Percentiles rank a stretch among this genome's conserved stretches.
phyloP scores from a whole-genome alignment of 2,113 vertebrate genomes.

The Pterocles burchelli region DNA sequence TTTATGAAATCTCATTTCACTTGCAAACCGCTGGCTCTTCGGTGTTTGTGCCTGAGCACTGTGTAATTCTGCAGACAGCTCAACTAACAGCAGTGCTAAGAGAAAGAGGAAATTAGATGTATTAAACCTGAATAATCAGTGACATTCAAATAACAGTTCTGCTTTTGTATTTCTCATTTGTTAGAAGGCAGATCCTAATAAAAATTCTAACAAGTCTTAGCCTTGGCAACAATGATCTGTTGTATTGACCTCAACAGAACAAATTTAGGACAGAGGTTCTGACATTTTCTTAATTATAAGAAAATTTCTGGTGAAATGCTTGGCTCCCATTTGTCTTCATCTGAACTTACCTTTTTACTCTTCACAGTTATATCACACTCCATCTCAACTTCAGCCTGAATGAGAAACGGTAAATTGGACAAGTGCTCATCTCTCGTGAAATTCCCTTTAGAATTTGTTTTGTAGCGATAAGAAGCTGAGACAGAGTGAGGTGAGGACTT shows the following conservation, averaged over 20 bases:
- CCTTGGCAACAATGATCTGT: conserved; percentile 28
- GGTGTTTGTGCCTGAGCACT: conserved; percentile 17
- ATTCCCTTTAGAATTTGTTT: neutral
- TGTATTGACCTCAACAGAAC: neutral
- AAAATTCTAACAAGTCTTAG: conserved; percentile 28
- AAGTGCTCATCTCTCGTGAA: neutral
- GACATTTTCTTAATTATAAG: conserved; percentile 33
- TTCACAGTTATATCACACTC: neutral
- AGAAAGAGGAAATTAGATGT: conserved; percentile 20
- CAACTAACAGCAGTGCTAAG: neutral
- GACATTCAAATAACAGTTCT: conserved; percentile 44
- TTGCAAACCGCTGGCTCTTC: conserved; percentile 34
- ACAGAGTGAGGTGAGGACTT: neutral
- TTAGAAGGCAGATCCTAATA: conserved; percentile 16
- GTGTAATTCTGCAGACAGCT: conserved; percentile 36
- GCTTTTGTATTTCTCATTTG: conserved; percentile 53
- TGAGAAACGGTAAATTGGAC: neutral
- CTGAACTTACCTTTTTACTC: neutral
- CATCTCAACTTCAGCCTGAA: neutral
- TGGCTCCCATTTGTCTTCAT: neutral
- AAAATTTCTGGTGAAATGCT: neutral
- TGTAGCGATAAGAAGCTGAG: accelerated
- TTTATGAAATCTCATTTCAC: conserved; percentile 57
- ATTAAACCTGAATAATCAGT: conserved; percentile 38
- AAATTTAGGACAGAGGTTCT: conserved; percentile 7